A percentile compares a stretch with the other conserved stretches of the same genome.
phyloP scores from a whole-genome alignment of 2,797 vertebrate genomes.

The Lophotriccus pileatus region DNA sequence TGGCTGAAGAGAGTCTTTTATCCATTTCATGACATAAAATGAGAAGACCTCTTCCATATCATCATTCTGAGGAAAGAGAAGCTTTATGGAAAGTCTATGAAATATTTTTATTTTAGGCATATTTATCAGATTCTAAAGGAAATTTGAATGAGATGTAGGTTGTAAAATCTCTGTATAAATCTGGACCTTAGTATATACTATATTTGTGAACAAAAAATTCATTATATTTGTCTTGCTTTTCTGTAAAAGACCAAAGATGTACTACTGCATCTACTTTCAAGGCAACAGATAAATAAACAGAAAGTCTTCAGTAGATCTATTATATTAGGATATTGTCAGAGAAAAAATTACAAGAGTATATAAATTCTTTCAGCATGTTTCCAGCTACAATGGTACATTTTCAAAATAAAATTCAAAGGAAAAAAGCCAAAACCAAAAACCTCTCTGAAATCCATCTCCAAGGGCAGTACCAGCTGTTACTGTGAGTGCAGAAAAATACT shows the following conservation, averaged over 20 bases:
- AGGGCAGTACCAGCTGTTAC: not conserved
- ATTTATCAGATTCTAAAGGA: not conserved
- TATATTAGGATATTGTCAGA: not conserved
- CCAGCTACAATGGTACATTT: not conserved
- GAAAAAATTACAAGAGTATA: not conserved
- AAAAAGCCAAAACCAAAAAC: not conserved
- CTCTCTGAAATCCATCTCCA: not conserved
- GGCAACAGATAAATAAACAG: not conserved
- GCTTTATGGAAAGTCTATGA: not conserved
- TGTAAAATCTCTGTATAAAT: not conserved
- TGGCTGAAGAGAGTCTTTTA: not conserved
- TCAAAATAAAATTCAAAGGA: not conserved
- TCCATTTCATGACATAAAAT: not conserved
- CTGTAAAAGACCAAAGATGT: not conserved
- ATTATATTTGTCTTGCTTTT: not conserved
- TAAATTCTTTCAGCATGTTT: not conserved
- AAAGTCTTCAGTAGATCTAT: not conserved
- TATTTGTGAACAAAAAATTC: not conserved
- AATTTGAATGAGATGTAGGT: not conserved
- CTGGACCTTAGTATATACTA: not conserved
- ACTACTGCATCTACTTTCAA: not conserved
- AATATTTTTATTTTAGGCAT: not conserved
- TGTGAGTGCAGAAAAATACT: not conserved
- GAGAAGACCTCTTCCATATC: not conserved
- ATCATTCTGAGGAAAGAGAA: not conserved